Evolutionary conservation across 2,888 invertebrate genomes (phyloP).

Genomic region (Dichetophora obliterata): DNA sequence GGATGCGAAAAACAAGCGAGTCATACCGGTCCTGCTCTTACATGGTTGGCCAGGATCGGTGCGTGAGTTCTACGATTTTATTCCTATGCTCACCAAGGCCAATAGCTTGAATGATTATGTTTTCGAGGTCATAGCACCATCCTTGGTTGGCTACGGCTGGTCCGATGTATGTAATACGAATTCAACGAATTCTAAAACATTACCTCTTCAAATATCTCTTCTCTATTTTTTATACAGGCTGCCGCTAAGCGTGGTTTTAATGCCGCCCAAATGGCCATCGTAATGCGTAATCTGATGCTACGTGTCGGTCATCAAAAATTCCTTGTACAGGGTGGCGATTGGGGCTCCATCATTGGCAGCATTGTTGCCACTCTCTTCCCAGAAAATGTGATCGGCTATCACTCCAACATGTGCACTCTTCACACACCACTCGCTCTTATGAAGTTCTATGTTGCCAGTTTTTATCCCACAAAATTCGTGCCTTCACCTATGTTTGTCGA

Average conservation of each 20-base stretch:
- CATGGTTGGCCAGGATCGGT: constrained; percentile 94
- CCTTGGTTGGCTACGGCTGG: constrained; percentile 79
- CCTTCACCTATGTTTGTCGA: constrained; percentile 72
- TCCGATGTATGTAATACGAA: constrained; percentile 72
- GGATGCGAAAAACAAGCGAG: constrained; percentile 63
- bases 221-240: constrained; percentile 49
- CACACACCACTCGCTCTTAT: constrained; percentile 61
- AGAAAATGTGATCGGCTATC: constrained; percentile 72
- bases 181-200: neutral
- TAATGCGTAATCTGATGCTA: constrained; percentile 78
- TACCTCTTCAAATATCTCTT: neutral
- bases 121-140: constrained; percentile 78
- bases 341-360: constrained; percentile 79
- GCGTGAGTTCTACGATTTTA: constrained; percentile 82
- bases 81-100: constrained; percentile 75
- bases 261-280: constrained; percentile 72
- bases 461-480: constrained; percentile 68
- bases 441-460: constrained; percentile 70
- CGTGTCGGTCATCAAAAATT: constrained; percentile 76
- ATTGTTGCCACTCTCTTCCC: constrained; percentile 77
- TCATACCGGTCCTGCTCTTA: constrained; percentile 78
- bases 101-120: constrained; percentile 67
- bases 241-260: constrained; percentile 62
- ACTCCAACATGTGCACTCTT: constrained; percentile 75
- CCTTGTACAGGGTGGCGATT: constrained; percentile 84